Evolutionary conservation across 2,797 vertebrate genomes (phyloP), one percentile per base, ranked within the genome.

Genomic region (Menidia menidia): DNA sequence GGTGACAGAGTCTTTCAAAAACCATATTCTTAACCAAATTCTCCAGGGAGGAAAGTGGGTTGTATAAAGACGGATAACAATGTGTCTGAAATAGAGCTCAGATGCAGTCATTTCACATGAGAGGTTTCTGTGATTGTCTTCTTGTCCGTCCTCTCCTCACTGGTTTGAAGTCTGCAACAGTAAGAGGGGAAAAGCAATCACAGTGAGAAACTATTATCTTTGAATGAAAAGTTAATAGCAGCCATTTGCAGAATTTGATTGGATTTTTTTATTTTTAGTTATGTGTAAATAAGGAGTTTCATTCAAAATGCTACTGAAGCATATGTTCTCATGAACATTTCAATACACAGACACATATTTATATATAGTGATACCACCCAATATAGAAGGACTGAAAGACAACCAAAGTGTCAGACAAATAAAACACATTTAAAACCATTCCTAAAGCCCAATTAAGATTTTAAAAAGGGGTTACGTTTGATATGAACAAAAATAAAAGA

Each of bases 331-430:
- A 2, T 39, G 7, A 10, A 39, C 35, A 39, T 39, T 39, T 39
- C 35, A 39, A 39, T 39, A 39, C 35, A 4, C 10, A 39, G 35
- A 39, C 35, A 14, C 35, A 18, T 32, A 31, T 19, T 2, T 51
- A 42, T 13, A 19, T 47, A 51, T 0, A 39, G 14, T 44, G 8
- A 32, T 2, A 59, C 25, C 15, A 48, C 53, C 18, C n/a, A n/a
- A 48, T 60, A 35, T 18, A 47, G 19, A n/a, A 69, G 44, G 41
- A 63, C 57, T 71, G 33, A 25, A 56, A 53, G 48, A 69, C 61
- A 78, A 67, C 39, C 68, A 64, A 70, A 70, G 61, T 11, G 44
- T 30, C 44, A n/a, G 7, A 32, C 6, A 64, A n/a, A 47, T 19
- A 32, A 33, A 9, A 35, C 60, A 39, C 13, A 52, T 45, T 41